Conservation (phyloP, 1,140 invertebrate species). For the Drosophila mauritiana region DNA sequence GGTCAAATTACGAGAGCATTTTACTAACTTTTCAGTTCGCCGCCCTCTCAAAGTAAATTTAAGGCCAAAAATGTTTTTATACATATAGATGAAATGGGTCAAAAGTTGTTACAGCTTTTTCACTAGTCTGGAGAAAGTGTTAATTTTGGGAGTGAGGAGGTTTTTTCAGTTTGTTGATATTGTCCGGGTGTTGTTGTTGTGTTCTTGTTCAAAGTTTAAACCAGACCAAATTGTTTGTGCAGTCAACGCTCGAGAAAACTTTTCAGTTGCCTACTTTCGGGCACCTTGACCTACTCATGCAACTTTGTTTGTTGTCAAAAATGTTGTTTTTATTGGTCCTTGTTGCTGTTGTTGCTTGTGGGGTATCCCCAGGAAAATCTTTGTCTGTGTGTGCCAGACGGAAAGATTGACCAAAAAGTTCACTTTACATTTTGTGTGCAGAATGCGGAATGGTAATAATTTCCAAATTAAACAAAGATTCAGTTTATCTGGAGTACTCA, state of each 20-base stretch:
- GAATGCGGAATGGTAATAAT: neutral
- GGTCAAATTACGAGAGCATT: slow-evolving; percentile 63
- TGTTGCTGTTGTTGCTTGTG: slow-evolving; percentile 5
- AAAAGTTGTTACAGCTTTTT: slow-evolving; percentile 74
- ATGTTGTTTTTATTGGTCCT: slow-evolving; percentile 6
- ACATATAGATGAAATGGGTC: slow-evolving; percentile 65
- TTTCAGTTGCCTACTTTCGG: slow-evolving; percentile 49
- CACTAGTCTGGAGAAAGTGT: slow-evolving; percentile 18
- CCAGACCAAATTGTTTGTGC: slow-evolving; percentile 49
- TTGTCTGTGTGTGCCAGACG: slow-evolving; percentile 1
- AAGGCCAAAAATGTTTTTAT: slow-evolving; percentile 36
- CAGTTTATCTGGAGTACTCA: neutral
- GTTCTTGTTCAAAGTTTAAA: slow-evolving; percentile 38
- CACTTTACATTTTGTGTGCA: neutral
- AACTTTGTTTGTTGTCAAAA: slow-evolving; percentile 22
- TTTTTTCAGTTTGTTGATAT: slow-evolving; percentile 22
- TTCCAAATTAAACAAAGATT: neutral
- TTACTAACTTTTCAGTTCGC: slow-evolving; percentile 18
- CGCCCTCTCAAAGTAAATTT: slow-evolving; percentile 4
- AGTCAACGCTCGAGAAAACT: slow-evolving; percentile 49
- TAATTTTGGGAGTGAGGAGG: neutral
- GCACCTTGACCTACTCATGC: slow-evolving; percentile 63
- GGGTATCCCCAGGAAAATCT: slow-evolving; percentile 6
- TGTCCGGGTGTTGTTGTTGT: slow-evolving; percentile 21
- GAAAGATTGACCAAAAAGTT: neutral